Percentiles rank a stretch among this genome's conserved stretches.
These are phyloP conservation scores for Brachynemurus nebulosus DNA, from an alignment of 2,888 invertebrate species.

Conservation along the genomic window DNA sequence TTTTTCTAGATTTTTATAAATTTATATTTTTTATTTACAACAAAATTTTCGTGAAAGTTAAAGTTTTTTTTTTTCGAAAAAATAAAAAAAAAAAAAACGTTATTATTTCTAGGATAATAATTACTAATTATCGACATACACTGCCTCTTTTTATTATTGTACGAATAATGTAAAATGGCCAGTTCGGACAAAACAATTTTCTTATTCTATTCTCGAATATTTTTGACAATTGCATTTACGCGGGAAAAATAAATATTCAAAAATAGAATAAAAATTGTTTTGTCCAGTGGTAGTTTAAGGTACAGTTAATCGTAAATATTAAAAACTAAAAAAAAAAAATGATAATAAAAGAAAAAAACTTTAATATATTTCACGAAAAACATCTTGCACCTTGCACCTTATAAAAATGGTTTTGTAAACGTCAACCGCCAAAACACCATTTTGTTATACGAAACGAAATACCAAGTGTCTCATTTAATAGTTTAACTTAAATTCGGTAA, in stretches of 20 bases:
- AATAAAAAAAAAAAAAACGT: too few species aligned
- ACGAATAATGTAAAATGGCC: constrained; percentile 1
- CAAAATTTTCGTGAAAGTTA: too few species aligned
- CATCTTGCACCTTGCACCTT: not conserved
- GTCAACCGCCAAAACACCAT: not conserved
- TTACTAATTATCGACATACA: constrained; percentile 9
- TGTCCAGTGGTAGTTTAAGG: not conserved
- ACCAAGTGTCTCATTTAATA: too few species aligned
- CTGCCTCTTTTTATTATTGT: constrained; percentile 10
- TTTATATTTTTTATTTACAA: too few species aligned
- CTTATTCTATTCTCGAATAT: too few species aligned
- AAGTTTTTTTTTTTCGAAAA: too few species aligned
- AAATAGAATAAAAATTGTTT: not conserved
- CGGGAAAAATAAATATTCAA: too few species aligned
- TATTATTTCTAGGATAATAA: constrained; percentile 7
- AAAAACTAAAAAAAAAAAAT: not conserved
- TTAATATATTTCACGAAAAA: constrained; percentile 1
- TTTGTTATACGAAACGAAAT: too few species aligned
- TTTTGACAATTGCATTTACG: too few species aligned
- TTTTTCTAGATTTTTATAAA: too few species aligned
- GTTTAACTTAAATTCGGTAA: too few species aligned
- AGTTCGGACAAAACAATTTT: not conserved
- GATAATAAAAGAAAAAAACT: not conserved
- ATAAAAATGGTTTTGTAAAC: constrained; percentile 2
- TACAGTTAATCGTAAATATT: not conserved